A percentile compares a stretch with the other conserved stretches of the same genome.
These are phyloP conservation scores for Troides oblongomaculatus DNA, from an alignment of 2,888 invertebrate genomes.

Conservation along the genomic window DNA sequence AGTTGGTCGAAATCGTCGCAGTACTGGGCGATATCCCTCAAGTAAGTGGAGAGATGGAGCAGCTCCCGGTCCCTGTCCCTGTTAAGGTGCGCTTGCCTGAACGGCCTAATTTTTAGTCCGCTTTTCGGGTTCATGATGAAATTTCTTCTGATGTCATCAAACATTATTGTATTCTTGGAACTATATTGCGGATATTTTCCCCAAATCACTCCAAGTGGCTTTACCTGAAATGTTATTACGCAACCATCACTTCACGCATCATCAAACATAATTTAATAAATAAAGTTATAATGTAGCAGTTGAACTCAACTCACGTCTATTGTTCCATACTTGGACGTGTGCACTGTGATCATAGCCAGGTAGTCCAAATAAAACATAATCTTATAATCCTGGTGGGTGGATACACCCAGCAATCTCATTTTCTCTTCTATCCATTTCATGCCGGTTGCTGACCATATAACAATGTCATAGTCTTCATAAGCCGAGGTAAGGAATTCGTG, in stretches of 20 bases:
- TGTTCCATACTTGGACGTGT: slow-evolving; percentile 93
- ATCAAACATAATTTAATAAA: too few relatives aligned
- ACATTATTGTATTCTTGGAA: slow-evolving; percentile 97
- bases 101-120: slow-evolving; percentile 93
- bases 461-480: slow-evolving; percentile 95
- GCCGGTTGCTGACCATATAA: slow-evolving; percentile 98
- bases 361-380: slow-evolving; percentile 95
- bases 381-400: slow-evolving; percentile 90
- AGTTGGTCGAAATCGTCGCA: slow-evolving; percentile 90
- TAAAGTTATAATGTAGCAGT: too few relatives aligned
- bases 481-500: slow-evolving; percentile 95
- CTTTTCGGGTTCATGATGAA: slow-evolving; percentile 98
- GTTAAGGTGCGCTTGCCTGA: slow-evolving; percentile 94
- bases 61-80: slow-evolving; percentile 91
- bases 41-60: slow-evolving; percentile 87
- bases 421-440: slow-evolving; percentile 99
- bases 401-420: slow-evolving; percentile 94
- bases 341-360: slow-evolving; percentile 96
- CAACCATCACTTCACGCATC: too few relatives aligned
- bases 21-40: slow-evolving; percentile 89
- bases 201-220: slow-evolving; percentile 98
- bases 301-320: slow-evolving; percentile 86
- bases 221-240: slow-evolving; percentile 81
- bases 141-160: slow-evolving; percentile 96
- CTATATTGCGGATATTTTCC: slow-evolving; percentile 94